Base-by-base conservation (phyloP, 2,888 invertebrate species). In the Drosophila sordidula region DNA sequence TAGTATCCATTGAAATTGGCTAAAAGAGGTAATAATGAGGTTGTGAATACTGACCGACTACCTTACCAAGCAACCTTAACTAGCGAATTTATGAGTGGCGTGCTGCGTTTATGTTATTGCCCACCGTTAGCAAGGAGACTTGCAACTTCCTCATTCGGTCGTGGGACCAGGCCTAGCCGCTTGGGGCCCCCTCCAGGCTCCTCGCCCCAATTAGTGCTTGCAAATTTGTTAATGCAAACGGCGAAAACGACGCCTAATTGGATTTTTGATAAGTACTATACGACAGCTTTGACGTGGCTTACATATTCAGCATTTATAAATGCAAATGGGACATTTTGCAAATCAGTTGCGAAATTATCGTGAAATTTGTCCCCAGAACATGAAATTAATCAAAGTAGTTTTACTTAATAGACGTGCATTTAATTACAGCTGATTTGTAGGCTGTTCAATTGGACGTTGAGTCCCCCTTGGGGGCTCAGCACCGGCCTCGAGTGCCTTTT, bases 331-430 rank as follows among this genome's bases (percentile, higher is more conserved):
- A 65, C 70, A 65, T 69, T 72, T 56, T 65, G 72, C 73, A 75
- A 75, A 83, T 80, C 78, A 81, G 80, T 80, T 70, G 59, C 69
- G 38, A 71, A 78, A 72, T 75, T 63, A 63, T 69, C 41, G 59
- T 32, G 25, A 58, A 67, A 57, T 61, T 70, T 58, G 46, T 34
- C 45, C 63, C 54, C 46, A 29, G 64, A 69, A 59, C 65, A 58
- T 39, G 45, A 65, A 70, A 65, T 72, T 69, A 55, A 65, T 59
- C 72, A 73, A 69, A 75, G 69, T 75, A 73, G 73, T 80, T 75
- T 70, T 64, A 70, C 72, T 78, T 80, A 81, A 83, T 81, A 78
- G 83, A 71, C 58, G 63, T 29, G 65, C 61, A 64, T 83, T 80
- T 49, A 81, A 80, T 81, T 78, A 78, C 42, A 67, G 22, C 45